phyloP scores from a whole-genome alignment of 2,888 invertebrate genomes.

The Leptodirus hochenwartii region DNA sequence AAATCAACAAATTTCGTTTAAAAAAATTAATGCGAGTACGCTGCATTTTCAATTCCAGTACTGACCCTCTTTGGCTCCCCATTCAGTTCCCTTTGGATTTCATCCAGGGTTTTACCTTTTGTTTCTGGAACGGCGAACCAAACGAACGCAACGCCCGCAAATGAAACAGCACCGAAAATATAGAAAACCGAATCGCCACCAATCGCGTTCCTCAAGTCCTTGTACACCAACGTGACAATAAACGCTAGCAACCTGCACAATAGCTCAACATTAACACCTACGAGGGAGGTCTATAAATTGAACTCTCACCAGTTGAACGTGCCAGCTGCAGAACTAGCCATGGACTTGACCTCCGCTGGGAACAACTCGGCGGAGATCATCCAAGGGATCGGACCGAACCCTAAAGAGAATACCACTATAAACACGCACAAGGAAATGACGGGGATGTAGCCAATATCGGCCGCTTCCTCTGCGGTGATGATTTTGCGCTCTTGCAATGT shows the following conservation, averaged over 20 bases:
- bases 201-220: conserved; percentile 33
- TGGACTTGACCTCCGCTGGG: conserved; percentile 57
- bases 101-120: conserved; percentile 49
- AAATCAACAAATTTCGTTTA: too few species aligned
- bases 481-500: conserved; percentile 25
- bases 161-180: conserved; percentile 50
- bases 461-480: conserved; percentile 28
- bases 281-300: too few species aligned
- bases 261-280: too few species aligned
- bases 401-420: conserved; percentile 63
- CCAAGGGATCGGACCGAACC: conserved; percentile 80
- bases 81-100: conserved; percentile 37
- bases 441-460: conserved; percentile 52
- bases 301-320: conserved; percentile 77
- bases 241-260: conserved; percentile 62
- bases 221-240: conserved; percentile 57
- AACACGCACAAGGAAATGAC: conserved; percentile 55
- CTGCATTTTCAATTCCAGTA: conserved; percentile 10
- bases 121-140: conserved; percentile 48
- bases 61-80: conserved; percentile 13
- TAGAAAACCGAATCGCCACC: conserved; percentile 52
- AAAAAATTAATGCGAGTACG: conserved; percentile 4
- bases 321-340: conserved; percentile 60
- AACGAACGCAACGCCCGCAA: conserved; percentile 46
- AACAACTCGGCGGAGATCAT: conserved; percentile 72